A percentile compares a stretch with the other conserved stretches of the same genome.
phyloP scores from a whole-genome alignment of 2,888 invertebrate species.

The Drosophila helvetica region DNA sequence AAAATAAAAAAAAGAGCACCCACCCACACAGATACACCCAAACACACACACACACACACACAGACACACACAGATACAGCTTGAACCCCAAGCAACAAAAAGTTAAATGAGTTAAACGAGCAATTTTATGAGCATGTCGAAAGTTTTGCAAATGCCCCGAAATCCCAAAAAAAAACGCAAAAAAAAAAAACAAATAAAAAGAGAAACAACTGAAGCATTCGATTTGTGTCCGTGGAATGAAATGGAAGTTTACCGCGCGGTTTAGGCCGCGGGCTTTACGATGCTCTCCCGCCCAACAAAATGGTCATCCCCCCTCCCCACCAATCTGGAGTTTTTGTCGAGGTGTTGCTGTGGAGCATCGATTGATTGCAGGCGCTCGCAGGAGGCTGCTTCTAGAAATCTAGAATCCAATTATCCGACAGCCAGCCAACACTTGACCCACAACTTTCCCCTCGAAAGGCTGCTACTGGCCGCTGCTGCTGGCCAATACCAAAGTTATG shows the following conservation, averaged over 20 bases:
- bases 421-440: conserved; percentile 52
- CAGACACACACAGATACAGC: conserved; percentile 11
- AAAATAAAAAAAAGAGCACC: conserved; percentile 38
- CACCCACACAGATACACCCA: conserved; percentile 10
- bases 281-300: not conserved
- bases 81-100: conserved; percentile 54
- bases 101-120: conserved; percentile 82
- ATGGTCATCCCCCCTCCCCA: not conserved
- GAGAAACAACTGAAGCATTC: conserved; percentile 45
- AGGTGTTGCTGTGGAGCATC: not conserved
- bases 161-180: conserved; percentile 19
- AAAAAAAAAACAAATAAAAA: conserved; percentile 43
- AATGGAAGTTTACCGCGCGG: conserved; percentile 14
- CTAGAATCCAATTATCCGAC: conserved; percentile 57
- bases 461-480: not conserved
- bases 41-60: conserved; percentile 13
- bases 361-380: not conserved
- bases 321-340: not conserved
- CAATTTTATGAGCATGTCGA: conserved; percentile 77
- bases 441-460: conserved; percentile 43
- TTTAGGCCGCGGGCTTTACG: not conserved
- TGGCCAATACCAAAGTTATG: conserved; percentile 49
- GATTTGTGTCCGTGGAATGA: conserved; percentile 37
- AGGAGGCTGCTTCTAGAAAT: conserved; percentile 33
- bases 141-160: conserved; percentile 69